These are phyloP conservation scores for Eilema sororculum DNA, from an alignment of 2,888 invertebrate species.

Conservation along the genomic window DNA sequence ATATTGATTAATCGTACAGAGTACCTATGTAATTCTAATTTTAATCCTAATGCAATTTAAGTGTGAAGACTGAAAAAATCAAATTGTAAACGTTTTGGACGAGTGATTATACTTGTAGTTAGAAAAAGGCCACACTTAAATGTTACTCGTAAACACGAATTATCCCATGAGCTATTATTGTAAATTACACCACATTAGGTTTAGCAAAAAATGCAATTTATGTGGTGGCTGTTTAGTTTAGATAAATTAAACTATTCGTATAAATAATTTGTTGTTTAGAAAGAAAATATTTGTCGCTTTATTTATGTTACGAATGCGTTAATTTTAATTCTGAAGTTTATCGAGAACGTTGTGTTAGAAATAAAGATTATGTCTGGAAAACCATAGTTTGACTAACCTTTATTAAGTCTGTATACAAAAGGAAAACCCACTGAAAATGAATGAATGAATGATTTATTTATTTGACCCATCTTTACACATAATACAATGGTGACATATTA, in stretches of 20 bases:
- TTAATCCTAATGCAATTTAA: slow-evolving; percentile 50
- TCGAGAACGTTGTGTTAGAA: slow-evolving; percentile 76
- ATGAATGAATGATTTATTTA: no score
- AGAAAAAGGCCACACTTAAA: slow-evolving; percentile 54
- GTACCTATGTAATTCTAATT: slow-evolving; percentile 27
- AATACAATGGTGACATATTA: no score
- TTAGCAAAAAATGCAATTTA: slow-evolving; percentile 46
- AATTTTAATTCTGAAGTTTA: slow-evolving; percentile 61
- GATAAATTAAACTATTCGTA: slow-evolving; percentile 30
- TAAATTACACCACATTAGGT: slow-evolving; percentile 61
- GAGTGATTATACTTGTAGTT: slow-evolving; percentile 57
- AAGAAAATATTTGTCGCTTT: slow-evolving; percentile 55
- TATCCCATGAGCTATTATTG: slow-evolving; percentile 62
- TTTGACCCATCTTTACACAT: no score
- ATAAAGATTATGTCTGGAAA: slow-evolving; percentile 76
- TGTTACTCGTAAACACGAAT: slow-evolving; percentile 62
- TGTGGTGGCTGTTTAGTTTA: slow-evolving; percentile 41
- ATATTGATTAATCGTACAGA: neutral
- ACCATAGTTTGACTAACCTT: slow-evolving; percentile 29
- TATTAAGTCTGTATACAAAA: neutral
- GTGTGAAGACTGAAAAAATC: slow-evolving; percentile 52
- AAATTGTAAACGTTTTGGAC: slow-evolving; percentile 50
- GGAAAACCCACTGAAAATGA: neutral
- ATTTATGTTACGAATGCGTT: slow-evolving; percentile 61
- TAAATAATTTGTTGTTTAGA: slow-evolving; percentile 43